phyloP scores from a whole-genome alignment of 2,113 vertebrate species.

The Smithornis capensis region DNA sequence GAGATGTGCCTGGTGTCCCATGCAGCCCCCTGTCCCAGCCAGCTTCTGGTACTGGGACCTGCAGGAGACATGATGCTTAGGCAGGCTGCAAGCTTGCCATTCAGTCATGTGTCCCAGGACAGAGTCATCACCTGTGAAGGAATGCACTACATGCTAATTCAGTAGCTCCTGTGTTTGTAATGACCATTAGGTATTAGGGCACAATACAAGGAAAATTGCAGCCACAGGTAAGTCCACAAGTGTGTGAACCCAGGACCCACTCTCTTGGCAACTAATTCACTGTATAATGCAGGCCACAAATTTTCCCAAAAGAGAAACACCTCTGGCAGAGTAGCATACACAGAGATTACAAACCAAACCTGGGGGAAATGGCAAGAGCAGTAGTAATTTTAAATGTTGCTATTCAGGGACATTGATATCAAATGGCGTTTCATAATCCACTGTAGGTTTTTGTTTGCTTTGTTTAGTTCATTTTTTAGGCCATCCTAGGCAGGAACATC shows the following conservation, averaged over 20 bases:
- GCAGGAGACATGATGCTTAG: not conserved
- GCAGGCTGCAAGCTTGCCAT: rapidly evolving
- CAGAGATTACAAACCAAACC: not conserved
- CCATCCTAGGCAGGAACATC: constrained; percentile 14
- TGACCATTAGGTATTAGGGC: not conserved
- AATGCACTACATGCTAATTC: not conserved
- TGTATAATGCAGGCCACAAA: not conserved
- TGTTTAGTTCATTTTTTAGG: not conserved
- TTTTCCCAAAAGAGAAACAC: not conserved
- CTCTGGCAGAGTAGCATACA: not conserved
- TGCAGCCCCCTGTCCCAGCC: rapidly evolving
- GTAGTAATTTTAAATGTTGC: not conserved
- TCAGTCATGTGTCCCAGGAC: not conserved
- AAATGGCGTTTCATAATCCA: not conserved
- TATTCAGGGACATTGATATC: not conserved
- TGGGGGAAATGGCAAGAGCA: not conserved
- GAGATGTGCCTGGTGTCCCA: not conserved
- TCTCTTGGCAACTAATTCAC: not conserved
- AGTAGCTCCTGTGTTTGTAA: not conserved
- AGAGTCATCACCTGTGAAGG: not conserved
- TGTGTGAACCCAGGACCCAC: not conserved
- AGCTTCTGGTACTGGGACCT: not conserved
- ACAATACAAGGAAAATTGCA: not conserved
- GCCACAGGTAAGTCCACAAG: not conserved
- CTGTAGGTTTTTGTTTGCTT: not conserved